phyloP scores from a whole-genome alignment of 1,140 invertebrate species.

The Hycleus phaleratus region DNA sequence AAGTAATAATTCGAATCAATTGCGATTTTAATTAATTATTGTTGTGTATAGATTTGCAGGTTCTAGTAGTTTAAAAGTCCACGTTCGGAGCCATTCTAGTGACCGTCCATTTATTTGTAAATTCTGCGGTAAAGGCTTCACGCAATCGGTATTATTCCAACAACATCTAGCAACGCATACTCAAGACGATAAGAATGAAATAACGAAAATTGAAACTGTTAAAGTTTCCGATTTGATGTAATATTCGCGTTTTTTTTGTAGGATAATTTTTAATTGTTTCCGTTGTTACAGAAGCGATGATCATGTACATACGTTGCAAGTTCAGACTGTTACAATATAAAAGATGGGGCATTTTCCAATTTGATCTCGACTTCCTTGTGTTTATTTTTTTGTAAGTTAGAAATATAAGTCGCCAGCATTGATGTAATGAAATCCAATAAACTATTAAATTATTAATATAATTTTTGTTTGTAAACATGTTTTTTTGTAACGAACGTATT shows the following conservation, averaged over 20 bases:
- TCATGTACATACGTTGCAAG: too few relatives aligned
- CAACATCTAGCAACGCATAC: slow-evolving; percentile 52
- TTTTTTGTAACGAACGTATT: too few relatives aligned
- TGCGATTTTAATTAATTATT: neutral
- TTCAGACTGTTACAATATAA: too few relatives aligned
- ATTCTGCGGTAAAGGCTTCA: slow-evolving; percentile 68
- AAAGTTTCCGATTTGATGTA: slow-evolving; percentile 38
- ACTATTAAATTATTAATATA: too few relatives aligned
- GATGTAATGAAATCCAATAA: too few relatives aligned
- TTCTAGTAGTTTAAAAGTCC: slow-evolving; percentile 38
- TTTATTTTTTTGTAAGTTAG: too few relatives aligned
- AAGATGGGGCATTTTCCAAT: too few relatives aligned
- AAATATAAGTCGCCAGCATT: too few relatives aligned
- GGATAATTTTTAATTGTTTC: neutral
- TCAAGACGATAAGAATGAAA: slow-evolving; percentile 20
- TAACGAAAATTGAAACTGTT: slow-evolving; percentile 35
- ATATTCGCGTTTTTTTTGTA: slow-evolving; percentile 13
- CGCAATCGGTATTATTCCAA: slow-evolving; percentile 52
- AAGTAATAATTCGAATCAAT: slow-evolving; percentile 22
- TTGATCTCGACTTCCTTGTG: too few relatives aligned
- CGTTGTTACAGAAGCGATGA: too few relatives aligned
- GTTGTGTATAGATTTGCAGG: slow-evolving; percentile 34
- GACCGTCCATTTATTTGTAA: slow-evolving; percentile 75
- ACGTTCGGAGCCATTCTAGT: slow-evolving; percentile 42
- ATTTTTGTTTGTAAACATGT: too few relatives aligned